Base-by-base conservation (phyloP, 2,797 vertebrate genomes). In the Pantherophis alleghaniensis region DNA sequence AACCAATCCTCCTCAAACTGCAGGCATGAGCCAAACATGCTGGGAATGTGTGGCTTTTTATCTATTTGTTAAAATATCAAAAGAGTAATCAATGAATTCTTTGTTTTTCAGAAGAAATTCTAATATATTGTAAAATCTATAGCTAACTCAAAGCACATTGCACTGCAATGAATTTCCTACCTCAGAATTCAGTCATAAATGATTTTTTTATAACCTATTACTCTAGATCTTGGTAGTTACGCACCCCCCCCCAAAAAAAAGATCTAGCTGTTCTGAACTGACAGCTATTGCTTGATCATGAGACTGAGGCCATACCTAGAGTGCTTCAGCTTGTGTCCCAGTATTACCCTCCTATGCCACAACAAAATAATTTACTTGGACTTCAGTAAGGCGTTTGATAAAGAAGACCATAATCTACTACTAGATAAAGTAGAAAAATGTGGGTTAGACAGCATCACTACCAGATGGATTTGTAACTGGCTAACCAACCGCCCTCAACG, bases 1-100 rank as follows among this genome's bases (percentile, higher is more conserved):
- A 94, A 89, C 94, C 66, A 94, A 96, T 94, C 95, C 0, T 92
- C 91, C 87, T 95, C 90, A 74, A 91, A 47, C 14, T 13, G 74
- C 60, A 93, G 53, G 18, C 51, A 59, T 24, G 74, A 20, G 87
- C 69, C 57, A 16, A 83, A 24, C 79, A 83, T 2, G 9, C 42
- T 24, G 87, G 91, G 95, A 93, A 94, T 95, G 93, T 94, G 87
- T 91, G 90, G 89, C 87, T 89, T 86, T 51, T 88, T 42, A 55
- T 92, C 87, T 55, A 95, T 0, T 60, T 92, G 92, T 93, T 92
- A 14, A 57, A 95, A 92, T 26, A 86, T 24, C 42, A 24, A 79
- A 22, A 66, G 95, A 51, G 87, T 90, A 32, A 11, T 2, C 51
- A 12, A 7, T 0, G 3, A 6, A 6, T 1, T 63, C 47, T 42